Evolutionary conservation across 1,140 invertebrate species (phyloP).

Genomic region (Drosophila repletoides): DNA sequence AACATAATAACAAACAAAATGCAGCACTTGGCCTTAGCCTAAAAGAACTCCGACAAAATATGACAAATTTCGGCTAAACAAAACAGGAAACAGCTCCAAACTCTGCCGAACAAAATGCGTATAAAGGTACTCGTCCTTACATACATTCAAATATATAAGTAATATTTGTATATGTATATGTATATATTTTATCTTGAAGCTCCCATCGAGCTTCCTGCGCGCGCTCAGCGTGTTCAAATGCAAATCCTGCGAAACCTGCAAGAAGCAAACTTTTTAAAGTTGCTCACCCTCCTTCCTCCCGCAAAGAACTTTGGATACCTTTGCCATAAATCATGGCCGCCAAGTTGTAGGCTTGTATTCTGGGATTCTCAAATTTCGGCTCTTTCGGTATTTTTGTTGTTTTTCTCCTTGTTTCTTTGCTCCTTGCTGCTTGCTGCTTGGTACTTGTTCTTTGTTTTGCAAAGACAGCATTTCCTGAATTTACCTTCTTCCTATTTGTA

Average conservation of each 20-base stretch:
- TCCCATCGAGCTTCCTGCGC: slow-evolving; percentile 27
- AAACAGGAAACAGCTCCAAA: slow-evolving; percentile 44
- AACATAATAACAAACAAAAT: slow-evolving; percentile 23
- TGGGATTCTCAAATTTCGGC: slow-evolving; percentile 35
- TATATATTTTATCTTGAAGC: slow-evolving; percentile 31
- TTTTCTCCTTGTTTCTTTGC: slow-evolving; percentile 30
- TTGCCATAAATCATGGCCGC: slow-evolving; percentile 73
- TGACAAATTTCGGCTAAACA: slow-evolving; percentile 52
- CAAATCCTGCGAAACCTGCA: slow-evolving; percentile 71
- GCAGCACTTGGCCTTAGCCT: slow-evolving; percentile 34
- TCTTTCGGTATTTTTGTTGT: slow-evolving; percentile 18
- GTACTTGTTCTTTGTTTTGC: slow-evolving; percentile 65
- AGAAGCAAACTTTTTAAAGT: slow-evolving; percentile 73
- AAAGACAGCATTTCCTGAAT: slow-evolving; percentile 76
- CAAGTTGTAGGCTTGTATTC: slow-evolving; percentile 62
- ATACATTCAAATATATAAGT: not conserved
- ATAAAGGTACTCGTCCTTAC: slow-evolving; percentile 7
- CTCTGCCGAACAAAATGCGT: slow-evolving; percentile 26
- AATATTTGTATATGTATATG: slow-evolving; percentile 4
- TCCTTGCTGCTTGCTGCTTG: slow-evolving; percentile 10
- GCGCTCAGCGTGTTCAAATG: slow-evolving; percentile 57
- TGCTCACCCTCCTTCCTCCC: slow-evolving; percentile 22
- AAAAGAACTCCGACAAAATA: slow-evolving; percentile 43
- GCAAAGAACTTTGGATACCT: slow-evolving; percentile 70
- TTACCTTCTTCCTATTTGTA: slow-evolving; percentile 61